phyloP scores from a whole-genome alignment of 2,888 invertebrate genomes.

The Uloborus plumipes region DNA sequence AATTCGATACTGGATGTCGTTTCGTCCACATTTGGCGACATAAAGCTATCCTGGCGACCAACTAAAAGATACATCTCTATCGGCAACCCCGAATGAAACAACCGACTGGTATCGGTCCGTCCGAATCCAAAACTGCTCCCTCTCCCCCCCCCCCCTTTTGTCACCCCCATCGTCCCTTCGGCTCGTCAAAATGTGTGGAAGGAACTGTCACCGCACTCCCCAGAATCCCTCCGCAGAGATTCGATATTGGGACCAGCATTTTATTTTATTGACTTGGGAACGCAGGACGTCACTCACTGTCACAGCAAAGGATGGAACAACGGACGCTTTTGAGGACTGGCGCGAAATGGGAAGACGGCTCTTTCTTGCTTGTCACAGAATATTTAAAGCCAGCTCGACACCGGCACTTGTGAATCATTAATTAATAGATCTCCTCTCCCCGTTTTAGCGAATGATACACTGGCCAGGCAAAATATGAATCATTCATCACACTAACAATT shows the following conservation, averaged over 20 bases:
- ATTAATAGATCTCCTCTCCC: too few relatives aligned
- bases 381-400: too few relatives aligned
- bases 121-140: slow-evolving; percentile 6
- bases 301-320: not conserved
- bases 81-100: too few relatives aligned
- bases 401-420: too few relatives aligned
- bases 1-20: too few relatives aligned
- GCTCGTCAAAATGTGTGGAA: slow-evolving; percentile 50
- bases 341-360: not conserved
- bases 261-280: slow-evolving; percentile 29
- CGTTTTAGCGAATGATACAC: too few relatives aligned
- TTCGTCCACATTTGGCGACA: too few relatives aligned
- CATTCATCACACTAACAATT: too few relatives aligned
- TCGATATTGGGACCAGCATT: slow-evolving; percentile 49
- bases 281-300: slow-evolving; percentile 7
- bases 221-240: slow-evolving; percentile 32
- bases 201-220: slow-evolving; percentile 41
- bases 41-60: too few relatives aligned
- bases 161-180: slow-evolving; percentile 8
- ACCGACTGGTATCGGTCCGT: slow-evolving; percentile 7
- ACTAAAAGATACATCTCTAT: too few relatives aligned
- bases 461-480: too few relatives aligned
- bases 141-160: not conserved
- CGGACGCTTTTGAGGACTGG: not conserved
- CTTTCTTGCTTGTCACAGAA: not conserved